Conservation (phyloP, 2,888 invertebrate species). For the Tridacna gigas region DNA sequence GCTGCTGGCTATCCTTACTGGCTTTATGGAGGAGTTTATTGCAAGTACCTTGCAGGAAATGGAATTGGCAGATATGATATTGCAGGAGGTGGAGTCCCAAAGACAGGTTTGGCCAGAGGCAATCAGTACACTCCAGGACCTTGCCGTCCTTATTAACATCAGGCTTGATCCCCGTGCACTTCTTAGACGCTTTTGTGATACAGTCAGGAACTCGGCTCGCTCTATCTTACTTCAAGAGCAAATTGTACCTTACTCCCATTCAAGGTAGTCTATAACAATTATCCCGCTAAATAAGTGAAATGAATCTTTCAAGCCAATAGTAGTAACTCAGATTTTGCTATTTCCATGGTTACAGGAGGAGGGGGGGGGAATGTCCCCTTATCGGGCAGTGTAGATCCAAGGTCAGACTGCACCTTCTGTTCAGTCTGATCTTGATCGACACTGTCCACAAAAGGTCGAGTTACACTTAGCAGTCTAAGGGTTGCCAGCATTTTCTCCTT, state of each 20-base stretch:
- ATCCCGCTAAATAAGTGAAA: too few relatives aligned
- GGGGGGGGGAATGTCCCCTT: too few relatives aligned
- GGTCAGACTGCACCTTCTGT: too few relatives aligned
- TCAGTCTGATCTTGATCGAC: too few relatives aligned
- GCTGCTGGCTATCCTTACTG: conserved; percentile 33
- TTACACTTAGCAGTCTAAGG: too few relatives aligned
- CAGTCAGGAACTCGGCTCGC: conserved; percentile 52
- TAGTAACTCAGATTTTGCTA: too few relatives aligned
- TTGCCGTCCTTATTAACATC: conserved; percentile 55
- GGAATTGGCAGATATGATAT: conserved; percentile 24
- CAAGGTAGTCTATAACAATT: too few relatives aligned
- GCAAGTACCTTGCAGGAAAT: conserved; percentile 19
- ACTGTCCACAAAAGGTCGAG: too few relatives aligned
- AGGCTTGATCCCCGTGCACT: conserved; percentile 54
- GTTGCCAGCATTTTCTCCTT: too few relatives aligned
- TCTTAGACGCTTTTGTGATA: conserved; percentile 51
- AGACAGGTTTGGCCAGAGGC: conserved; percentile 33
- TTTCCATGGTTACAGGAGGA: too few relatives aligned
- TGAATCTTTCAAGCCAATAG: too few relatives aligned
- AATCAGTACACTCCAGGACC: conserved; percentile 38
- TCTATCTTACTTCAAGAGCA: conserved; percentile 36
- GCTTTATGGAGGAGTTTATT: conserved; percentile 41
- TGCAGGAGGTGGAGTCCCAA: conserved; percentile 24
- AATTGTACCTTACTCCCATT: background rate
- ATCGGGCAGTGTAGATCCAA: too few relatives aligned